A percentile compares a stretch with the other conserved stretches of the same genome.
These are phyloP conservation scores for Piprites chloris DNA, from an alignment of 2,113 vertebrate genomes.

Conservation along the genomic window DNA sequence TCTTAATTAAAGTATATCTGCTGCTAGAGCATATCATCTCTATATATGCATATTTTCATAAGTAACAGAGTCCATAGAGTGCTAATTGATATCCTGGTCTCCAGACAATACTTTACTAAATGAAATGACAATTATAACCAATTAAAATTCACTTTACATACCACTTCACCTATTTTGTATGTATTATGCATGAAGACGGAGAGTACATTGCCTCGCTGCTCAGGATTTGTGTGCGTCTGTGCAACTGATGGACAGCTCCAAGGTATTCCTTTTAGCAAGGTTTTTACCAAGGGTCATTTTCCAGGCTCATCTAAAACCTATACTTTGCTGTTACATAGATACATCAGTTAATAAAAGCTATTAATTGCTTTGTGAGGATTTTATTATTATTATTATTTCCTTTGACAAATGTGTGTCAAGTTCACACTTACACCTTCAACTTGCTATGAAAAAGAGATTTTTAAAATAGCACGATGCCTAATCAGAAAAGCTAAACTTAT, in stretches of 20 bases:
- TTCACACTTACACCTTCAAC: constrained; percentile 27
- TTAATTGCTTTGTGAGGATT: constrained; percentile 36
- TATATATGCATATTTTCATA: constrained; percentile 83
- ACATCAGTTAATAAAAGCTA: constrained; percentile 52
- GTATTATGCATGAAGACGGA: constrained; percentile 84
- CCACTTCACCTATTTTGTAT: constrained; percentile 84
- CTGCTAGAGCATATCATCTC: constrained; percentile 71
- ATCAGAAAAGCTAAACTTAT: constrained; percentile 41
- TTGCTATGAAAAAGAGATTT: neutral
- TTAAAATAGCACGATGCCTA: constrained; percentile 38
- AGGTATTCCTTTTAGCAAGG: constrained; percentile 64
- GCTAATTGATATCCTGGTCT: constrained; percentile 88
- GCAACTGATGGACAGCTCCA: constrained; percentile 80
- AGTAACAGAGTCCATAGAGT: constrained; percentile 81
- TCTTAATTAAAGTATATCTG: constrained; percentile 84
- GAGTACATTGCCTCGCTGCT: constrained; percentile 75
- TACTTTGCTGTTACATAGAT: constrained; percentile 57
- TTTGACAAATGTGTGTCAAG: constrained; percentile 51
- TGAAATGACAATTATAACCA: constrained; percentile 89
- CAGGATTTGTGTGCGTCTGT: constrained; percentile 70
- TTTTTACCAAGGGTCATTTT: constrained; percentile 62
- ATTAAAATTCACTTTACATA: constrained; percentile 90
- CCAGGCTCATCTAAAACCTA: constrained; percentile 54
- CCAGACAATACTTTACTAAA: constrained; percentile 87
- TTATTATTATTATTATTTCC: constrained; percentile 50